Evolutionary conservation across 2,888 invertebrate genomes (phyloP), one percentile per base, ranked within the genome.

Genomic region (Drepanosiphum platanoidis): DNA sequence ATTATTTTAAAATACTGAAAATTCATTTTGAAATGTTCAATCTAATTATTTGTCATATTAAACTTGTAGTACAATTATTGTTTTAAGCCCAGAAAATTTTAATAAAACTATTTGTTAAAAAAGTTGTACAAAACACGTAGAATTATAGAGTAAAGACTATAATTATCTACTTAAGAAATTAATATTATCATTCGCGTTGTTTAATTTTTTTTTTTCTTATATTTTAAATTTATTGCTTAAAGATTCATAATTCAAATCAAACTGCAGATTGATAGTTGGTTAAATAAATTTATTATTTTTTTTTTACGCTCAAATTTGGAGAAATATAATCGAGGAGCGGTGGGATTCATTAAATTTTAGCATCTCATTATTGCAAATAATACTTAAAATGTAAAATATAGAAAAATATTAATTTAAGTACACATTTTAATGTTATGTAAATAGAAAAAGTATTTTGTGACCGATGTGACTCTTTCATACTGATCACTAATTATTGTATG

Each of bases 81-180:
- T n/a, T n/a, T 42, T 42, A 3, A 72, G 18, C 7, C 18, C 27
- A 30, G 13, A 42, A 42, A 71, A 42, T 71, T 71, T 3, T 42
- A 7, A 1, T 42, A 7, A 13, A 13, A 42, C 9, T 42, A 9
- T 42, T 42, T 3, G n/a, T n/a, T n/a, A n/a, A n/a, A n/a, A n/a
- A n/a, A n/a, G n/a, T 42, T 46, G 13, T 46, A 46, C 3, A 72
- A 42, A 36, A 42, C 27, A 42, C 9, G 15, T 9, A 18, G 36
- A 36, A 2, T 70, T 7, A 70, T 9, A 18, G 36, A 36, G 2
- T 70, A 15, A 70, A 39, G 36, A 70, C 36, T 70, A 36, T 39
- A 39, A 27, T n/a, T n/a, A 70, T 71, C 71, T 71, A 71, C 39
- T 71, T 71, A 71, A 71, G n/a, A 52, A 52, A 52, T 52, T 15